Evolutionary conservation across 2,888 invertebrate species (phyloP), one percentile per base, ranked within the genome.

Genomic region (Artemia sinica): DNA sequence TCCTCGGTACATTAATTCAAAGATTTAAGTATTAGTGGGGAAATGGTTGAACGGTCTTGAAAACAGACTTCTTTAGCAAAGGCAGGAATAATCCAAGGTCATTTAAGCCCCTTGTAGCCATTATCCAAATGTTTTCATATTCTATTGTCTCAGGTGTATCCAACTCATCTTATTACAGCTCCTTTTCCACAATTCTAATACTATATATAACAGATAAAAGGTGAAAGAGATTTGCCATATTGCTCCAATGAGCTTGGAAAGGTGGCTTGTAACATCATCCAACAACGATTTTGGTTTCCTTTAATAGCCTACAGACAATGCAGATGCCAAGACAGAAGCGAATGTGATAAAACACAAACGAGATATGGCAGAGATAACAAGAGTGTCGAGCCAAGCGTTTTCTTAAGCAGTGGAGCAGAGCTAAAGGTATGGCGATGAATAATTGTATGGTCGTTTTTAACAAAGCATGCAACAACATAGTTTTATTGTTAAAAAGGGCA

Each of bases 301-400:
- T 77, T 79, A 49, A 80, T 83, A 71, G 81, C 83, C 0, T 80
- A 84, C 76, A 79, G 85, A 13, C 77, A 85, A 68, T 86, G 85
- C 72, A 81, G 82, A 68, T 86, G 86, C 76, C 77, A 80, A 52
- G 80, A 80, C 14, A 80, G 83, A 9, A 77, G 73, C 8, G 79
- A 80, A 70, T 82, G 82, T 72, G 67, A 70, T 28, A 48, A 28
- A 13, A 68, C 63, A 50, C 50, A 18, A 18, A 71, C 74, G 77
- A 79, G 73, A 28, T 52, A 66, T 72, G 68, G 78, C 75, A 69
- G 76, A 76, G 69, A 66, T 12, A 68, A 49, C 13, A 70, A 66
- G 12, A 67, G 71, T 52, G 71, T 73, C 49, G 71, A 72, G 71
- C 74, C 75, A 6, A 80, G 79, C 12, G 73, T 84, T 65, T 77